Conservation (phyloP, 2,113 vertebrate species). For the Dicrurus megarhynchus region DNA sequence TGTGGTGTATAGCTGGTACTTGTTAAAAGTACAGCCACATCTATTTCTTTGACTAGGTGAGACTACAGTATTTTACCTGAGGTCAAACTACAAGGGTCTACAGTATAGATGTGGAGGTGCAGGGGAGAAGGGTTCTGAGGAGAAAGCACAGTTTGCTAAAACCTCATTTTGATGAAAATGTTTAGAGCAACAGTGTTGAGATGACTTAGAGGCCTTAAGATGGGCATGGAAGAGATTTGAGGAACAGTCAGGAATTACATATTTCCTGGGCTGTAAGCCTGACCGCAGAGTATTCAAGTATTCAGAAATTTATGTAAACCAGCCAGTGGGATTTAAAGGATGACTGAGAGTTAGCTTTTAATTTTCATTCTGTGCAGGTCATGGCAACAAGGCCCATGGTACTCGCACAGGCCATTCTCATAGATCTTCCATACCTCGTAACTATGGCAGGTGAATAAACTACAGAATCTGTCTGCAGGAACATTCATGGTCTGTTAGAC, state of each 20-base stretch:
- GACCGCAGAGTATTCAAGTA: not conserved
- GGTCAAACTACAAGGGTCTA: not conserved
- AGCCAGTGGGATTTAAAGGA: not conserved
- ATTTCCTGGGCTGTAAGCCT: not conserved
- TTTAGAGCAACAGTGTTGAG: not conserved
- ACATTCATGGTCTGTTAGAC: slow-evolving; percentile 52
- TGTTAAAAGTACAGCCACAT: not conserved
- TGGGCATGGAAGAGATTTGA: not conserved
- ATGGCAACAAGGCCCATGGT: not conserved
- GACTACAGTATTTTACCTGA: not conserved
- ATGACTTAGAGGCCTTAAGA: not conserved
- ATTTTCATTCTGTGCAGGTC: slow-evolving; percentile 4
- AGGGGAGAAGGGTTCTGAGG: not conserved
- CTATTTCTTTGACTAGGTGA: not conserved
- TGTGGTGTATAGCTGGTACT: not conserved
- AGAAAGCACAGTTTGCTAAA: not conserved
- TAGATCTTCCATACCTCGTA: slow-evolving; percentile 32
- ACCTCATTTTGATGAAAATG: not conserved
- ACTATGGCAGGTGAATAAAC: slow-evolving; percentile 39
- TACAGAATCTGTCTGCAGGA: not conserved
- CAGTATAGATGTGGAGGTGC: not conserved
- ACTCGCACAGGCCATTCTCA: slow-evolving; percentile 27
- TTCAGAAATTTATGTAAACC: not conserved
- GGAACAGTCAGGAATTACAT: not conserved
- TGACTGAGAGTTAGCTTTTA: not conserved